phyloP scores from a whole-genome alignment of 2,888 invertebrate genomes.

The Macrosiphum euphorbiae region DNA sequence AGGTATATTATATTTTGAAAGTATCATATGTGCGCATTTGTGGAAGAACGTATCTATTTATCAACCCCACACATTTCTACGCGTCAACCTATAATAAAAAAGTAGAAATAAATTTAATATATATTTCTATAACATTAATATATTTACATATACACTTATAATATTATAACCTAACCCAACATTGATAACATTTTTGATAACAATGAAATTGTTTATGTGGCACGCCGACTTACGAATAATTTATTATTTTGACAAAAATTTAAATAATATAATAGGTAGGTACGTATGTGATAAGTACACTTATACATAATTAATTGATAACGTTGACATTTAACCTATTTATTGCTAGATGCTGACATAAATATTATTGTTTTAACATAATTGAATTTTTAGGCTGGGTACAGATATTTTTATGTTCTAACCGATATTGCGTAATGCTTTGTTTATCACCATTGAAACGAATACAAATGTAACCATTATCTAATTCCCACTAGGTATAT shows the following conservation, averaged over 20 bases:
- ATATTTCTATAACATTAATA: background rate
- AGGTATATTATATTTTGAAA: background rate
- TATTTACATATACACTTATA: too few species aligned
- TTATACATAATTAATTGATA: background rate
- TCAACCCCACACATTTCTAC: background rate
- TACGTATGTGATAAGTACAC: background rate
- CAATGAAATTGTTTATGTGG: background rate
- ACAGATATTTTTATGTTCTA: too few species aligned
- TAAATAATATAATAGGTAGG: background rate
- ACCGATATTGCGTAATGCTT: too few species aligned
- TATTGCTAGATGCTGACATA: background rate
- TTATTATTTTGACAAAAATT: background rate
- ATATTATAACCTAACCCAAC: background rate
- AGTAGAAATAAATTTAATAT: background rate
- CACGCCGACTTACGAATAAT: background rate
- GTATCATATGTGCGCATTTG: background rate
- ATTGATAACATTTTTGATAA: background rate
- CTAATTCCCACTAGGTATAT: too few species aligned
- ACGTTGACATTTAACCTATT: background rate
- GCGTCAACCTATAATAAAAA: background rate
- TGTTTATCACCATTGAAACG: too few species aligned
- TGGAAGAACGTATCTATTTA: background rate
- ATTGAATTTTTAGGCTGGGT: too few species aligned
- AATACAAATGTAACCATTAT: too few species aligned
- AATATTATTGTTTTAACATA: background rate